Evolutionary conservation across 2,888 invertebrate species (phyloP).

Genomic region (Sphecodes monilicornis): DNA sequence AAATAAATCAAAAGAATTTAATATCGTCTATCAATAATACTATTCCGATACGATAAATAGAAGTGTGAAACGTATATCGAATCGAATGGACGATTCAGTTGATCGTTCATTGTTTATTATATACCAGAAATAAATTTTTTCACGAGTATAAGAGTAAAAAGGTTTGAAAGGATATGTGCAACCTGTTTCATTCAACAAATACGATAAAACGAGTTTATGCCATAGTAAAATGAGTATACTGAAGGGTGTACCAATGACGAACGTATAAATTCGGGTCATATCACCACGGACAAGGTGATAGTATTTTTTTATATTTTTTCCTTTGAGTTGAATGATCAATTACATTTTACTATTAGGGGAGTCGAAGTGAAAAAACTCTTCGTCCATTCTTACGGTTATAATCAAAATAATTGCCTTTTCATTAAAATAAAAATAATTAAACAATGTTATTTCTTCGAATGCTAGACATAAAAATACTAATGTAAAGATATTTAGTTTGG

Average conservation of each 20-base stretch:
- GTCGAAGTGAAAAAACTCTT: not conserved
- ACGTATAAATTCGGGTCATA: not conserved
- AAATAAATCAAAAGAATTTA: not conserved
- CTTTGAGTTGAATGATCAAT: not conserved
- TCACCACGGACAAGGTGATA: not conserved
- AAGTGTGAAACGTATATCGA: not conserved
- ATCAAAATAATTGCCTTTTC: not conserved
- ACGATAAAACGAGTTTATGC: slow-evolving; percentile 4
- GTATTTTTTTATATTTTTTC: not conserved
- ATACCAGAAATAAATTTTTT: not conserved
- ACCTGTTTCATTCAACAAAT: slow-evolving; percentile 11
- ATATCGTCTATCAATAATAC: not conserved
- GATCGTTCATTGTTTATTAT: not conserved
- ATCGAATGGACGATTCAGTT: not conserved
- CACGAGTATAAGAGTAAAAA: not conserved
- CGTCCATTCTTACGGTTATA: not conserved
- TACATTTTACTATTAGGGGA: not conserved
- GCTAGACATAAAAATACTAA: not conserved
- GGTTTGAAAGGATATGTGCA: not conserved
- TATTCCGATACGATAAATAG: not conserved
- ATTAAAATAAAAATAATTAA: not conserved
- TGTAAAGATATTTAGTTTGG: no score
- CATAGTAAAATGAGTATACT: not conserved
- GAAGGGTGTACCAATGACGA: not conserved
- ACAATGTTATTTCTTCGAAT: not conserved